Evolutionary conservation across 2,888 invertebrate genomes (phyloP), one percentile per base, ranked within the genome.

Genomic region (Pharmacophagus antenor): DNA sequence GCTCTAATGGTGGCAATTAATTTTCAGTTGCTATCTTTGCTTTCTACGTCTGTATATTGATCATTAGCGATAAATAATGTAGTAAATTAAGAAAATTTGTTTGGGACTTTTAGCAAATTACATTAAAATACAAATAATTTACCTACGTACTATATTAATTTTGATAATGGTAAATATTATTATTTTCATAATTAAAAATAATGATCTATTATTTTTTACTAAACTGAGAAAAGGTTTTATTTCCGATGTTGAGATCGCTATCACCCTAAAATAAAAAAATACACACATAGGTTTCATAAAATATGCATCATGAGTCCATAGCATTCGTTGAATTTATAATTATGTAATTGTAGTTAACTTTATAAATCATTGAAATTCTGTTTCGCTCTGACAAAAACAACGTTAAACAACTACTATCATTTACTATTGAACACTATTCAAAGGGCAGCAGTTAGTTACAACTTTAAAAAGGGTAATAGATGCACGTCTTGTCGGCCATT

Each of bases 401-500:
- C 50, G 41, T 47, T 50, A 12, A 23, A 46, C 51, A 47, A 52
- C 46, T 44, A 55, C 67, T 67, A 77, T 71, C 72, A 73, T 76
- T 80, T 77, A 80, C 74, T 47, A 50, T 59, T 68, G 68, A 74
- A 65, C 65, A 64, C 69, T 69, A 71, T 76, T 78, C 74, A 82
- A 85, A 81, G 80, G 79, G 80, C 76, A 80, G 70, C 74, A 79
- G 71, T 74, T 76, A 72, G 76, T 74, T 77, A 71, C 70, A 75
- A 73, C 69, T 75, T 82, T 80, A 79, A 84, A 84, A 84, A 82
- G 82, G 84, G 83, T 85, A 87, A 86, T 88, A 82, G 85, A 88
- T 88, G 88, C 89, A 85, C 81, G 85, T 79, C 83, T 87, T 85
- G 87, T 83, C 80, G 77, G 74, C 82, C 79, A 88, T 88, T 88